These are phyloP conservation scores for Chloebia gouldiae DNA, from an alignment of 2,113 vertebrate genomes.

Conservation along the genomic window DNA sequence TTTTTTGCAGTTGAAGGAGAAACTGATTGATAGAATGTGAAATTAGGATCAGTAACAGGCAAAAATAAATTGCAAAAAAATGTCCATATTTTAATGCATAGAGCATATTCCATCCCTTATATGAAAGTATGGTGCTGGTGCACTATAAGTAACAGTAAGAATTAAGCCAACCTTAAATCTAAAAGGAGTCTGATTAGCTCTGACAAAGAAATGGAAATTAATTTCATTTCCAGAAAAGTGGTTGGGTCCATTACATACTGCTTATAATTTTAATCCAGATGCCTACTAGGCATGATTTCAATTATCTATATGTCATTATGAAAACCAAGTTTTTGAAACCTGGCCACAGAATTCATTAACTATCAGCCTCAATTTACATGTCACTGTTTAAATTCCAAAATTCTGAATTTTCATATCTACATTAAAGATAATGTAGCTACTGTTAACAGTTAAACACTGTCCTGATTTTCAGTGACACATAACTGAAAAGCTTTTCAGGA, in stretches of 20 bases:
- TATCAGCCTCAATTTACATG: background rate
- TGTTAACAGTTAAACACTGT: background rate
- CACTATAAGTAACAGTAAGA: background rate
- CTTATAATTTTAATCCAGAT: slow-evolving; percentile 13
- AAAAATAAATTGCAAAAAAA: background rate
- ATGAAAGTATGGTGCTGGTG: background rate
- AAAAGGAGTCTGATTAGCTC: background rate
- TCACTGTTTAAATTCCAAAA: background rate
- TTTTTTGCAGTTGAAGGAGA: slow-evolving; percentile 15
- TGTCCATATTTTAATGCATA: background rate
- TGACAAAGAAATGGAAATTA: slow-evolving; percentile 23
- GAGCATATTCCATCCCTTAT: background rate
- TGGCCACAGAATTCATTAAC: background rate
- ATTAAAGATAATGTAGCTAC: background rate
- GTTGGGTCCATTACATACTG: background rate
- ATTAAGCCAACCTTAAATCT: background rate
- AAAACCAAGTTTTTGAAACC: slow-evolving; percentile 31
- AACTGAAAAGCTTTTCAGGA: background rate
- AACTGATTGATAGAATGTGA: slow-evolving; percentile 32
- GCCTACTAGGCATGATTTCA: slow-evolving; percentile 17
- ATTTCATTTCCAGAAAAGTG: background rate
- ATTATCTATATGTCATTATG: background rate
- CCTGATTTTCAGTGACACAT: background rate
- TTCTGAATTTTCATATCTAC: background rate
- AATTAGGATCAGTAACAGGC: background rate